These are phyloP conservation scores for Mesocentrotus franciscanus DNA, from an alignment of 53 echinoderm and acorn worm genomes.

Conservation along the genomic window DNA sequence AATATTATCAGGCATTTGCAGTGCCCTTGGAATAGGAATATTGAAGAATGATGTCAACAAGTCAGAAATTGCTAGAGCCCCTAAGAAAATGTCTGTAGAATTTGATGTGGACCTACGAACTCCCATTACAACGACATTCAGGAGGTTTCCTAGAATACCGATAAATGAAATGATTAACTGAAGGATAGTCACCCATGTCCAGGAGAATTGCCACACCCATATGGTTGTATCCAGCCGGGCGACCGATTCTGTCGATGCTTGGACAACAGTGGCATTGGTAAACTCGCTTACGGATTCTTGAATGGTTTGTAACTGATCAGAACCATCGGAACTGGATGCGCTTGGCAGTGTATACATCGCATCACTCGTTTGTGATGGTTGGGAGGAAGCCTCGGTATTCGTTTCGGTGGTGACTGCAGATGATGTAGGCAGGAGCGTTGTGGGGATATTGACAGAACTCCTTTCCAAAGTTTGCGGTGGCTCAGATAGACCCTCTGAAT, in stretches of 20 bases:
- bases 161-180: not conserved
- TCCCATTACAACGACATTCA: conserved; percentile 17
- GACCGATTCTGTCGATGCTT: not conserved
- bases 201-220: conserved; percentile 29
- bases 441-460: not conserved
- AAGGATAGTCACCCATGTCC: conserved; percentile 17
- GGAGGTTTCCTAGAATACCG: conserved; percentile 31
- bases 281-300: not conserved
- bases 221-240: conserved; percentile 11
- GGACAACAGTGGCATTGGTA: not conserved
- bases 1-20: not conserved
- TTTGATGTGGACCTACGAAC: not conserved
- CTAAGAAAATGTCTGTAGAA: conserved; percentile 47
- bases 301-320: not conserved
- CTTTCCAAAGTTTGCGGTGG: not conserved
- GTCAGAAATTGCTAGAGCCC: conserved; percentile 29
- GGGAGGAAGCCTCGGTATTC: not conserved
- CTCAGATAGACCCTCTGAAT: not conserved
- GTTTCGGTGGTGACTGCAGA: not conserved
- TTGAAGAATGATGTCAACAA: conserved; percentile 41
- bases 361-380: not conserved
- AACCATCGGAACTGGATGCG: not conserved
- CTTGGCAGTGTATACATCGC: not conserved
- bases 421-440: not conserved
- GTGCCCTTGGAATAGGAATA: conserved; percentile 29